phyloP scores from a whole-genome alignment of 2,797 vertebrate genomes.

The Margarornis squamiger region DNA sequence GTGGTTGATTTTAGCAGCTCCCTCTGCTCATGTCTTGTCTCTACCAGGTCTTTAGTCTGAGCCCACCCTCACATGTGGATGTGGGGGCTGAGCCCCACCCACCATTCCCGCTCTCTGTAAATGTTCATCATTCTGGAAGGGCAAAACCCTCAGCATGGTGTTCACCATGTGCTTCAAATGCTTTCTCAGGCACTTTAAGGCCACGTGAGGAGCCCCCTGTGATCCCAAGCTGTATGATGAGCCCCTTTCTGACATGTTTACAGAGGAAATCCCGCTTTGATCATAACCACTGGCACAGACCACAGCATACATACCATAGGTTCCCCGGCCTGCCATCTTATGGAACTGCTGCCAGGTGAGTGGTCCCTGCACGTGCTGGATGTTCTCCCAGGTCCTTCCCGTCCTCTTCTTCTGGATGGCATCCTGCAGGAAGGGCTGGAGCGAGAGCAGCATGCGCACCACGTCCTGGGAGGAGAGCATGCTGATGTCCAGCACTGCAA shows the following conservation, averaged over 20 bases:
- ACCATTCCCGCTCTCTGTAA: not conserved
- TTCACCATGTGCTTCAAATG: not conserved
- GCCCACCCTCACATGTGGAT: not conserved
- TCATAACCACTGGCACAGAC: not conserved
- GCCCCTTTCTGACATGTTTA: accelerated
- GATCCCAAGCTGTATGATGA: not conserved
- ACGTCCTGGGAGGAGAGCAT: slow-evolving; percentile 96
- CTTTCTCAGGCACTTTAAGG: not conserved
- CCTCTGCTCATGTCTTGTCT: not conserved
- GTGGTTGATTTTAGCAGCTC: not conserved
- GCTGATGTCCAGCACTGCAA: slow-evolving; percentile 92
- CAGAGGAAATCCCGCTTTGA: not conserved
- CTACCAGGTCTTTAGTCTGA: not conserved
- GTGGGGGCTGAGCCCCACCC: not conserved
- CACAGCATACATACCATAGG: slow-evolving; percentile 82
- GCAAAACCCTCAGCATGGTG: not conserved
- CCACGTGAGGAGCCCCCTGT: not conserved
- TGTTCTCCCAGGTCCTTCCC: slow-evolving; percentile 97
- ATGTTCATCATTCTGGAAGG: not conserved
- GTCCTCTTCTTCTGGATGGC: slow-evolving; percentile 98
- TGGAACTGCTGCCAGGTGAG: slow-evolving; percentile 99
- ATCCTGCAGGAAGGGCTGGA: slow-evolving; percentile 96
- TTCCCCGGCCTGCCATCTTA: slow-evolving; percentile 98
- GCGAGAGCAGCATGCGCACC: slow-evolving; percentile 94
- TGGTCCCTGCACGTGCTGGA: slow-evolving; percentile 97